Evolutionary conservation across 1,140 invertebrate species (phyloP).

Genomic region (Platyscapa corneri): DNA sequence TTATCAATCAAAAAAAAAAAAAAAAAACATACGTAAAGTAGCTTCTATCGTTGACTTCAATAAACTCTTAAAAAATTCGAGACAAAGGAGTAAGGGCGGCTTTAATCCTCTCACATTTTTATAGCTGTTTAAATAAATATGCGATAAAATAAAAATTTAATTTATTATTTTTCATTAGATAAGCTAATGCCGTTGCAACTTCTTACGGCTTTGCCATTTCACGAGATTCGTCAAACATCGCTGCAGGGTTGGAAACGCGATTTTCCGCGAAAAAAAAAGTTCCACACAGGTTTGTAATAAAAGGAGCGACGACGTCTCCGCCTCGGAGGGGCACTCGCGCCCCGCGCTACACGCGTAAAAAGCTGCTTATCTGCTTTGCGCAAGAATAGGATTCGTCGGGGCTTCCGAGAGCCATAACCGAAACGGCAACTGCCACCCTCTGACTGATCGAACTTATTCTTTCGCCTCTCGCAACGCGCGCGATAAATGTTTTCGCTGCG

Average conservation of each 20-base stretch:
- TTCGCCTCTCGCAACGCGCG: slow-evolving; percentile 44
- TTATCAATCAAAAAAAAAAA: not conserved
- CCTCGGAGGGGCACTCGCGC: slow-evolving; percentile 53
- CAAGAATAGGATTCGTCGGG: slow-evolving; percentile 74
- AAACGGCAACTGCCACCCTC: slow-evolving; percentile 74
- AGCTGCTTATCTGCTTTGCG: slow-evolving; percentile 73
- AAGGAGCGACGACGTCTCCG: slow-evolving; percentile 37
- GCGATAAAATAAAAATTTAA: too few relatives aligned
- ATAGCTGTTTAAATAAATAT: not conserved
- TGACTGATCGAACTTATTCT: slow-evolving; percentile 73
- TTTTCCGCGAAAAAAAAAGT: not conserved
- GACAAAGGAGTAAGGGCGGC: not conserved
- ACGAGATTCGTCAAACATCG: too few relatives aligned
- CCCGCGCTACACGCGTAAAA: slow-evolving; percentile 62
- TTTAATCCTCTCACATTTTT: not conserved
- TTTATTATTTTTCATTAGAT: too few relatives aligned
- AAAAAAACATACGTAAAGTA: not conserved
- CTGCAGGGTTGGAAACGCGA: not conserved
- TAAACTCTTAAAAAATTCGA: not conserved
- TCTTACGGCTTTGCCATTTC: too few relatives aligned
- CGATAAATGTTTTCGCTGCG: slow-evolving; percentile 11
- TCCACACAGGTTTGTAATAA: not conserved
- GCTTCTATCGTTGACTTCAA: not conserved
- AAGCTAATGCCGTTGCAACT: too few relatives aligned
- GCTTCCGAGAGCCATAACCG: slow-evolving; percentile 76